phyloP scores from a whole-genome alignment of 2,113 vertebrate genomes.

The Cyanoderma ruficeps region DNA sequence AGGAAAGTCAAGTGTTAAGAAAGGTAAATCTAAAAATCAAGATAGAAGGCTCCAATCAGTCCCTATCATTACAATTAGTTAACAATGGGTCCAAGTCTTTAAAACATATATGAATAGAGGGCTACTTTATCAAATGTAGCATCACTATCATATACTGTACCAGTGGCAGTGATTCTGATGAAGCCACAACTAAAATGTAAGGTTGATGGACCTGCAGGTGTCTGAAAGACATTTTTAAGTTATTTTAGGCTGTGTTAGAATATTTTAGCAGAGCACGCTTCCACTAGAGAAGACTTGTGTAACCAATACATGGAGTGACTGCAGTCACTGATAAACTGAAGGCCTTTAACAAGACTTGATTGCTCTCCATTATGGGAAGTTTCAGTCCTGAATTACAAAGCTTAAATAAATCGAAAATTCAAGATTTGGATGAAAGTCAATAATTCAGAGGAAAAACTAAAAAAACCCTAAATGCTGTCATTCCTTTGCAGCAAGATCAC shows the following conservation, averaged over 20 bases:
- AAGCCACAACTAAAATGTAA: background rate
- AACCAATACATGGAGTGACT: background rate
- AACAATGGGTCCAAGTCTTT: background rate
- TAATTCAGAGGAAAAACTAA: background rate
- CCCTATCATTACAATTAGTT: background rate
- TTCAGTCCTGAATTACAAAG: background rate
- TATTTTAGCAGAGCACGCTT: background rate
- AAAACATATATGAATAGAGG: background rate
- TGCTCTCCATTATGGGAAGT: background rate
- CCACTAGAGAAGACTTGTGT: background rate
- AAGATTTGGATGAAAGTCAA: background rate
- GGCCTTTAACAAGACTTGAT: background rate
- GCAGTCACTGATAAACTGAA: background rate
- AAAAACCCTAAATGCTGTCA: background rate
- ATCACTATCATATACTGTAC: background rate
- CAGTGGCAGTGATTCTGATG: background rate
- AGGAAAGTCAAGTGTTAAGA: background rate
- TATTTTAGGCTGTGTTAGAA: background rate
- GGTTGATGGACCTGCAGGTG: background rate
- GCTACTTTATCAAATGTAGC: background rate
- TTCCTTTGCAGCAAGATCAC: background rate
- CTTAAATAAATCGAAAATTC: background rate
- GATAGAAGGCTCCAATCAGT: background rate
- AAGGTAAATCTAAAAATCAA: background rate
- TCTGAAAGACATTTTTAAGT: background rate